Percentiles rank a stretch among this genome's conserved stretches.
phyloP scores from a whole-genome alignment of 2,888 invertebrate species.

The Branchinecta sandiegonensis region DNA sequence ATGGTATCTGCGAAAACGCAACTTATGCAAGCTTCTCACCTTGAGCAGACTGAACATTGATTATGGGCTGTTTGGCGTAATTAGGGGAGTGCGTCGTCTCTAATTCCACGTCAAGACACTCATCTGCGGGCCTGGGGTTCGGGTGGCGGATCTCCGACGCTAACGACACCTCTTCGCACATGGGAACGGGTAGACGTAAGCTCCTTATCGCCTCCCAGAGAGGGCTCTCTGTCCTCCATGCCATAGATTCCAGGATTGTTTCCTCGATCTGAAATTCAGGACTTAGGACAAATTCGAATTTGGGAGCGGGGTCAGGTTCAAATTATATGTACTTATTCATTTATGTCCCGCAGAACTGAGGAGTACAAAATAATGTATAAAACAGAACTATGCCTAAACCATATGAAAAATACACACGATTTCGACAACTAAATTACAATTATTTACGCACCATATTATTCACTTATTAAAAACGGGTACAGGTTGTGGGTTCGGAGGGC shows the following conservation, averaged over 20 bases:
- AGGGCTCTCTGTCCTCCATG: conserved; percentile 74
- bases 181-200: conserved; percentile 49
- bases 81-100: conserved; percentile 27
- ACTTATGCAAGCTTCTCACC: conserved; percentile 8
- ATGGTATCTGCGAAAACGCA: too few relatives aligned
- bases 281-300: conserved; percentile 1
- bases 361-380: too few relatives aligned
- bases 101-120: conserved; percentile 17
- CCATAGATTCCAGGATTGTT: conserved; percentile 73
- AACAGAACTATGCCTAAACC: too few relatives aligned
- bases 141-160: conserved; percentile 20
- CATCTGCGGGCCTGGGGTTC: conserved; percentile 20
- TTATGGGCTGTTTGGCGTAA: conserved; percentile 28
- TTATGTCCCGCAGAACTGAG: too few relatives aligned
- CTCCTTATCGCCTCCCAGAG: conserved; percentile 63
- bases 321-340: too few relatives aligned
- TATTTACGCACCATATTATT: too few relatives aligned
- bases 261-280: conserved; percentile 61
- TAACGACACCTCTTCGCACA: conserved; percentile 55
- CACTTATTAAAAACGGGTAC: too few relatives aligned
- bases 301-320: too few relatives aligned
- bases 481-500: too few relatives aligned
- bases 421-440: too few relatives aligned
- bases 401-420: too few relatives aligned
- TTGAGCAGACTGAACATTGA: conserved; percentile 9